Base-by-base conservation (phyloP, 2,113 vertebrate genomes). In the Alethe diademata region DNA sequence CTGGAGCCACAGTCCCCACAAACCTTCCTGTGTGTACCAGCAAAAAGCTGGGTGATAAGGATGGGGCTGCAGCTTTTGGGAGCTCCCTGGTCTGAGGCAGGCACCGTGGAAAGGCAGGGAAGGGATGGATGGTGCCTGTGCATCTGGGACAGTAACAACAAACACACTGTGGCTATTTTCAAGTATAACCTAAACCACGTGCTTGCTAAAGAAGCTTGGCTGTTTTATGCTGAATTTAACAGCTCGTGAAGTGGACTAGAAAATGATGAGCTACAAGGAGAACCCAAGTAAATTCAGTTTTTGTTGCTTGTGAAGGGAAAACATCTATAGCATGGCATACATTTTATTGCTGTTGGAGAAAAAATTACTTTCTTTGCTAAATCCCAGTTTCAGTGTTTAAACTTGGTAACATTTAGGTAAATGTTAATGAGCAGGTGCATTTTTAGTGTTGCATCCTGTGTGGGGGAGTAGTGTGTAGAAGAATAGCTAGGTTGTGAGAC, bases 11-110 rank as follows among this genome's bases (percentile, higher is more conserved):
- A 38, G 29, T 4, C 5, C 12, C 6, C 7, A 22, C 8, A 15
- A 51, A 13, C 5, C 33, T 22, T 19, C 19, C 29, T 2, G 60
- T 2, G 2, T 35, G 19, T 1, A 8, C 13, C 1, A 19, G 6
- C 12, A 0, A 17, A 51, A 7, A 14, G 47, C 65, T 6, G 26
- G 1, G 19, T 5, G 31, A 0, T 28, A 4, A 20, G 33, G 45
- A 12, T 3, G 64, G 28, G 26, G 38, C 5, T 17, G 53, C 4
- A 4, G n/a, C 0, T 9, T 31, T 26, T 17, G 66, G 47, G 38
- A 58, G 3, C 0, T 57, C 16, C 42, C 33, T 0, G 2, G 3
- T 7, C 15, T 22, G 50, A 3, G 28, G 15, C 66, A 29, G 35
- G 56, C 1, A 0, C 42, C 6, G 35, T 17, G 45, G 31, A 12